A percentile compares a stretch with the other conserved stretches of the same genome.
These are phyloP conservation scores for Plestiodon gilberti DNA, from an alignment of 2,113 vertebrate genomes.

Conservation along the genomic window DNA sequence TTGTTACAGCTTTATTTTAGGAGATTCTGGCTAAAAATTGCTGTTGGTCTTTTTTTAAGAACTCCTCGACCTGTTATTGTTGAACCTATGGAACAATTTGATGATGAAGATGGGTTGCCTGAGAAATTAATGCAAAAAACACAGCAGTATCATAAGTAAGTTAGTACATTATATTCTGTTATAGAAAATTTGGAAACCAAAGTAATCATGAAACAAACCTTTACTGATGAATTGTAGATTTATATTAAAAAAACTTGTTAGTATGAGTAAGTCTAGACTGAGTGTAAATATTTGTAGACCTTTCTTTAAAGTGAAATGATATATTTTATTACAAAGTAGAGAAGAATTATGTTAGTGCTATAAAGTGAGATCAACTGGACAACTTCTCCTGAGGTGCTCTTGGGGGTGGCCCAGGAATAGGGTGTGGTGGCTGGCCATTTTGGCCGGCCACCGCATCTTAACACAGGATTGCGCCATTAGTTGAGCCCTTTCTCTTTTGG, in stretches of 20 bases:
- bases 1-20: neutral
- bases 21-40: neutral
- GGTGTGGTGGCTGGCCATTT: too few species aligned
- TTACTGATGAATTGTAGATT: neutral
- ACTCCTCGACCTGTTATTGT: conserved; percentile 95
- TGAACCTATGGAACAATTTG: conserved; percentile 94
- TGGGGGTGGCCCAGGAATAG: too few species aligned
- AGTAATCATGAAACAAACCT: neutral
- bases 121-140: conserved; percentile 94
- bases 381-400: too few species aligned
- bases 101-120: conserved; percentile 93
- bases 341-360: neutral
- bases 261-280: neutral
- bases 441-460: too few species aligned
- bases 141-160: conserved; percentile 94
- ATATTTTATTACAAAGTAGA: neutral
- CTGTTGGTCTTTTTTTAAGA: conserved; percentile 67
- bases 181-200: neutral
- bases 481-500: too few species aligned
- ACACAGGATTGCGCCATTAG: too few species aligned
- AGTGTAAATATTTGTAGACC: neutral
- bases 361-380: neutral
- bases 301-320: neutral
- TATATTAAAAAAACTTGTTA: neutral
- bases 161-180: neutral